Percentiles rank a stretch among this genome's conserved stretches.
Evolutionary conservation across 2,888 invertebrate genomes (phyloP).

Genomic region (Eupelmus urozonus): DNA sequence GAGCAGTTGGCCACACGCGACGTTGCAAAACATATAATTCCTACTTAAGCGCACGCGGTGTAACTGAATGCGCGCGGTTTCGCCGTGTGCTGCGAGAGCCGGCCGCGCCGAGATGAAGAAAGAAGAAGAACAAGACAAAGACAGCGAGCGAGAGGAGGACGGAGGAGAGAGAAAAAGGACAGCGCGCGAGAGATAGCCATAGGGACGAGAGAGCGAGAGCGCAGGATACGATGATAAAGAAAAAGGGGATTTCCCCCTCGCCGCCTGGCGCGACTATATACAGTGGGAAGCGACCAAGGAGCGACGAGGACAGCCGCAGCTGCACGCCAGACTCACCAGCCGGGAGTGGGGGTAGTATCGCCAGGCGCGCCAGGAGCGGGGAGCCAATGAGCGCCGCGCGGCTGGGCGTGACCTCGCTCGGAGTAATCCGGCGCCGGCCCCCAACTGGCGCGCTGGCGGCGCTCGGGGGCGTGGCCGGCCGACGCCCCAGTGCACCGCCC

Average conservation of each 20-base stretch:
- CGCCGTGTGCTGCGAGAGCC: too few relatives aligned
- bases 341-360: neutral
- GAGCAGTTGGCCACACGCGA: slow-evolving; percentile 63
- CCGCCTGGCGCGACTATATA: slow-evolving; percentile 11
- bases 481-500: slow-evolving; percentile 69
- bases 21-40: slow-evolving; percentile 64
- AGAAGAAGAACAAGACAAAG: slow-evolving; percentile 8
- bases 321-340: neutral
- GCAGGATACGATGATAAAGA: slow-evolving; percentile 45
- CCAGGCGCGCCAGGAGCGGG: too few relatives aligned
- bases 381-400: slow-evolving; percentile 28
- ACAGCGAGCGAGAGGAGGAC: neutral
- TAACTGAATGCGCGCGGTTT: slow-evolving; percentile 56
- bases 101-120: slow-evolving; percentile 9
- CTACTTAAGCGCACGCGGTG: slow-evolving; percentile 59
- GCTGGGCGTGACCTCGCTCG: too few relatives aligned
- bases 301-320: slow-evolving; percentile 12
- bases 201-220: slow-evolving; percentile 46
- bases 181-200: slow-evolving; percentile 30
- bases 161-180: neutral
- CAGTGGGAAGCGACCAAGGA: neutral
- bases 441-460: slow-evolving; percentile 46
- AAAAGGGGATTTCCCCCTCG: slow-evolving; percentile 50
- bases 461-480: slow-evolving; percentile 52
- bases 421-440: slow-evolving; percentile 59